These are phyloP conservation scores for Petroica traversi DNA, from an alignment of 2,113 vertebrate species.

Conservation along the genomic window DNA sequence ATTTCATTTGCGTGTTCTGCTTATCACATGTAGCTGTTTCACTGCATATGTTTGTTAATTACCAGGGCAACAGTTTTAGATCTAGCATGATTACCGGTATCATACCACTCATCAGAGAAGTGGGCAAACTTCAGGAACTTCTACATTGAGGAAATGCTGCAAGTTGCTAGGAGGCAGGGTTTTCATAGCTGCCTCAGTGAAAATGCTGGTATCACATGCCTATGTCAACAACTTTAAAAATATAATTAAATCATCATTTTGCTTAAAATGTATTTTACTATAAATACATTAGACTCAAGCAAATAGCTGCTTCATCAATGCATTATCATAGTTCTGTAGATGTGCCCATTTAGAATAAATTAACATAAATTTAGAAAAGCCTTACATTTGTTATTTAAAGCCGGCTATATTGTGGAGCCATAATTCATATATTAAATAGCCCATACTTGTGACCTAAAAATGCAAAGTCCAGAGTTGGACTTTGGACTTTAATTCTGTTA, in stretches of 20 bases:
- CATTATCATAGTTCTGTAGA: not conserved
- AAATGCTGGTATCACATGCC: not conserved
- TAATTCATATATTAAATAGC: not conserved
- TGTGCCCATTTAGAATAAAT: not conserved
- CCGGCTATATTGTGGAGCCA: not conserved
- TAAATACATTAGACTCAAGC: not conserved
- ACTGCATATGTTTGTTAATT: not conserved
- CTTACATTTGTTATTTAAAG: not conserved
- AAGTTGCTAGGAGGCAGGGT: not conserved
- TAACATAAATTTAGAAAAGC: not conserved
- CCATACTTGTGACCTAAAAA: not conserved
- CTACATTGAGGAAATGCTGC: not conserved
- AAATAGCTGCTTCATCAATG: not conserved
- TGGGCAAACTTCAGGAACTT: constrained; percentile 37
- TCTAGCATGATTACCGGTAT: constrained; percentile 32
- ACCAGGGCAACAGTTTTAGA: constrained; percentile 17
- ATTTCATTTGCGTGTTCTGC: not conserved
- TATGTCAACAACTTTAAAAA: not conserved
- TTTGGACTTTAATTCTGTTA: not conserved
- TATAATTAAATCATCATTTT: not conserved
- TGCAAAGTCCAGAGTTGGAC: not conserved
- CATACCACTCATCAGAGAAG: not conserved
- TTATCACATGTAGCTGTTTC: not conserved
- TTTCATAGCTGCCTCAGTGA: not conserved
- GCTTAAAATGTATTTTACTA: not conserved